Conservation (phyloP, 2,113 vertebrate species). For the Orthochromis malagaraziensis region DNA sequence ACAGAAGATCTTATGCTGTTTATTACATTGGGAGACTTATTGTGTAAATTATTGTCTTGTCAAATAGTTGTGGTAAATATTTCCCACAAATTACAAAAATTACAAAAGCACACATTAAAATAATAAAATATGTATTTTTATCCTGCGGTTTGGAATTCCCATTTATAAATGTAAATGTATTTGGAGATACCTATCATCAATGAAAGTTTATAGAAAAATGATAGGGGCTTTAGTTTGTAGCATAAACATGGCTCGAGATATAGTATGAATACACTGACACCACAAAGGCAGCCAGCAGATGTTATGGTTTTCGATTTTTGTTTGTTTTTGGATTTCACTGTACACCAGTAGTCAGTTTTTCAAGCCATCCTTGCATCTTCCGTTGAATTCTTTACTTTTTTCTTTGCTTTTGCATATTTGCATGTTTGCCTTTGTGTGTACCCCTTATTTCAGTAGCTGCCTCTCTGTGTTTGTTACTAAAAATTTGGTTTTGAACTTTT, state of each 20-base stretch:
- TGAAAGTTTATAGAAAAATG: accelerated
- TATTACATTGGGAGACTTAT: accelerated
- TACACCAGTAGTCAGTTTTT: background rate
- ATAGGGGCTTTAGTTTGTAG: accelerated
- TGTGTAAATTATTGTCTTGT: background rate
- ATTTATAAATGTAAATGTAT: background rate
- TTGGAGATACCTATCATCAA: background rate
- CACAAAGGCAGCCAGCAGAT: background rate
- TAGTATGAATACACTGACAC: accelerated
- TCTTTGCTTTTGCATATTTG: background rate
- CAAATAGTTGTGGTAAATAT: background rate
- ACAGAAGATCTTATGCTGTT: background rate
- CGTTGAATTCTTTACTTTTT: background rate
- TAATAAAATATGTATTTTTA: background rate
- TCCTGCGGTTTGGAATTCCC: background rate
- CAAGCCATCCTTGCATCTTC: background rate
- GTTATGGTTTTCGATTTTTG: accelerated
- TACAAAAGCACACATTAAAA: accelerated
- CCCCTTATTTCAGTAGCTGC: background rate
- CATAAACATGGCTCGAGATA: background rate
- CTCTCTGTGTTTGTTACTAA: accelerated
- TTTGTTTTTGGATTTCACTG: accelerated
- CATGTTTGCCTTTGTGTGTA: background rate
- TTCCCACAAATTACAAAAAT: background rate
- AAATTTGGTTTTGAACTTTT: background rate